Percentiles rank a stretch among this genome's conserved stretches.
Evolutionary conservation across 2,888 invertebrate genomes (phyloP).

Genomic region (Tricholauxania praeusta): DNA sequence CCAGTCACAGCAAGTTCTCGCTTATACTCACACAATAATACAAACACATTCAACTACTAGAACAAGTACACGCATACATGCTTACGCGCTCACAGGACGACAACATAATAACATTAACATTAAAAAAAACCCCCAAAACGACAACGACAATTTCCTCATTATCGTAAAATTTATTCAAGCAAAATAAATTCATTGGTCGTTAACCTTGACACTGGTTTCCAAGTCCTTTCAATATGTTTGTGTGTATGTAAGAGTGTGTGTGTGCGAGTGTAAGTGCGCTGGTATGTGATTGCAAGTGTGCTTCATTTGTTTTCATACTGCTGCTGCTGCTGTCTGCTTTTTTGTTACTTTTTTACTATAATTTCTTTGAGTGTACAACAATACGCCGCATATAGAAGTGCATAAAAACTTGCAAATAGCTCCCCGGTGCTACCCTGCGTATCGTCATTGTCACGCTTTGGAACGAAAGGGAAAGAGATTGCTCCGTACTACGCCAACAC

Average conservation of each 20-base stretch:
- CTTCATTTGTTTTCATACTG: conserved; percentile 36
- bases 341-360: conserved; percentile 27
- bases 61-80: conserved; percentile 25
- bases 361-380: not conserved
- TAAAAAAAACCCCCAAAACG: conserved; percentile 37
- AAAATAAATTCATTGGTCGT: conserved; percentile 69
- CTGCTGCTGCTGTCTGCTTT: conserved; percentile 40
- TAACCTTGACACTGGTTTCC: conserved; percentile 69
- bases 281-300: conserved; percentile 30
- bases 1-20: not conserved
- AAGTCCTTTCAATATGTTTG: conserved; percentile 29
- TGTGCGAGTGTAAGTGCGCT: conserved; percentile 35
- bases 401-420: not conserved
- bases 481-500: no score
- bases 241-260: conserved; percentile 36
- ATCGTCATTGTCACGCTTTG: not conserved
- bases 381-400: not conserved
- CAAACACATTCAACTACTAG: not conserved
- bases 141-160: conserved; percentile 64
- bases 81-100: not conserved
- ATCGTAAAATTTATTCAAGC: conserved; percentile 69
- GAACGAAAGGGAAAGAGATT: no score
- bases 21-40: conserved; percentile 5
- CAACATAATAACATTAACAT: conserved; percentile 33
- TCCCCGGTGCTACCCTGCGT: not conserved